phyloP scores from a whole-genome alignment of 2,888 invertebrate species.

The Rhogogaster chlorosoma region DNA sequence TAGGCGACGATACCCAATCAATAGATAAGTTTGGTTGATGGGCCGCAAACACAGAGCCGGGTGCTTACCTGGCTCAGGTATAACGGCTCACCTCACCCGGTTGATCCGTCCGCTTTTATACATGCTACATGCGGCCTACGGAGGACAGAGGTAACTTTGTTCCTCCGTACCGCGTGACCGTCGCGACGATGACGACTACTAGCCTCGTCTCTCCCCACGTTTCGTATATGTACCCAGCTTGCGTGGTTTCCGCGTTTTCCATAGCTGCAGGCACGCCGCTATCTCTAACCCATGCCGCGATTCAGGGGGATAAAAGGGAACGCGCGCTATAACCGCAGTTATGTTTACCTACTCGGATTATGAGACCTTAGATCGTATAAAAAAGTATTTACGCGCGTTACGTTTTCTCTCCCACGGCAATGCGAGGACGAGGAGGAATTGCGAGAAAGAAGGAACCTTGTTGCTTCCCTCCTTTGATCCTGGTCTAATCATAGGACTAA shows the following conservation, averaged over 20 bases:
- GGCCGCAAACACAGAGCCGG: slow-evolving; percentile 75
- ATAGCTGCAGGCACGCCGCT: slow-evolving; percentile 56
- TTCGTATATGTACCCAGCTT: slow-evolving; percentile 72
- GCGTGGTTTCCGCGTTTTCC: slow-evolving; percentile 69
- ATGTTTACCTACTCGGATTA: slow-evolving; percentile 71
- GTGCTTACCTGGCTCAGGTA: slow-evolving; percentile 66
- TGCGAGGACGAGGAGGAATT: background rate
- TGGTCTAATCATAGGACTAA: background rate
- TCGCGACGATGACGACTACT: slow-evolving; percentile 50
- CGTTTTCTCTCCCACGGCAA: background rate
- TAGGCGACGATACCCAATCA: slow-evolving; percentile 69
- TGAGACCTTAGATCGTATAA: slow-evolving; percentile 52
- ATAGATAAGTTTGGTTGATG: slow-evolving; percentile 72
- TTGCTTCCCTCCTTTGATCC: background rate
- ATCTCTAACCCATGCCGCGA: slow-evolving; percentile 27
- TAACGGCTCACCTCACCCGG: slow-evolving; percentile 54
- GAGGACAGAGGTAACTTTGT: slow-evolving; percentile 67
- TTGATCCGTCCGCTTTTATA: background rate
- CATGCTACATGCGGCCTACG: background rate
- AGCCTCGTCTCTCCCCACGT: slow-evolving; percentile 55
- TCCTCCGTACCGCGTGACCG: slow-evolving; percentile 43
- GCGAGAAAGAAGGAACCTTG: background rate
- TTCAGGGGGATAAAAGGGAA: background rate
- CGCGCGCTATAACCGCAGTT: background rate
- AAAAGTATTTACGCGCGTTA: background rate